Evolutionary conservation across 1,140 invertebrate species (phyloP).

Genomic region (Conus ventricosus): DNA sequence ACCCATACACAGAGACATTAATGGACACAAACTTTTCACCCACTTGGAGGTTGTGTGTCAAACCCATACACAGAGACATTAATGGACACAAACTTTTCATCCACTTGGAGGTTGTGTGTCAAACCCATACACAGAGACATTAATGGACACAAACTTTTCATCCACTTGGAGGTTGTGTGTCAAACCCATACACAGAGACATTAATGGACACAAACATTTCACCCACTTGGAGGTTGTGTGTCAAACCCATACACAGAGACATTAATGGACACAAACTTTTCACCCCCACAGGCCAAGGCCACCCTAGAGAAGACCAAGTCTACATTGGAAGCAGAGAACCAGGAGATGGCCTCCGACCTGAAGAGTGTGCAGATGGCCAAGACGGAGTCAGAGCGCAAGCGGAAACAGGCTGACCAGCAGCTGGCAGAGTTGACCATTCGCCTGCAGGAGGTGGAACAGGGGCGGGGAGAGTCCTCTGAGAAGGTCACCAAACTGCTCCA

Average conservation of each 20-base stretch:
- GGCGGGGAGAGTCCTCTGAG: constrained; percentile 72
- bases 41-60: not conserved
- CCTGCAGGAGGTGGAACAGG: constrained; percentile 78
- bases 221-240: too few species aligned
- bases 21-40: not conserved
- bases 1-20: not conserved
- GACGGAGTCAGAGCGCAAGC: constrained; percentile 91
- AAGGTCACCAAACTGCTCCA: constrained; percentile 79
- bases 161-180: too few species aligned
- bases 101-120: too few species aligned
- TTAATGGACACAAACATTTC: not conserved
- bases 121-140: too few species aligned
- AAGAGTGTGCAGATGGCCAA: constrained; percentile 87
- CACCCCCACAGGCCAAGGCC: constrained; percentile 79
- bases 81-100: too few species aligned
- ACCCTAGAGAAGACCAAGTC: constrained; percentile 91
- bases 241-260: not conserved
- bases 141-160: too few species aligned
- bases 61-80: too few species aligned
- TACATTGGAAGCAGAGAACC: constrained; percentile 93
- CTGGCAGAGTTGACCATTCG: constrained; percentile 78
- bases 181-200: not conserved
- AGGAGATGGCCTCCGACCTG: constrained; percentile 93
- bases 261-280: not conserved
- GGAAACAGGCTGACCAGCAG: constrained; percentile 93